Evolutionary conservation across 35 echinoderm and acorn worm genomes (phyloP).

Genomic region (Lytechinus pictus): DNA sequence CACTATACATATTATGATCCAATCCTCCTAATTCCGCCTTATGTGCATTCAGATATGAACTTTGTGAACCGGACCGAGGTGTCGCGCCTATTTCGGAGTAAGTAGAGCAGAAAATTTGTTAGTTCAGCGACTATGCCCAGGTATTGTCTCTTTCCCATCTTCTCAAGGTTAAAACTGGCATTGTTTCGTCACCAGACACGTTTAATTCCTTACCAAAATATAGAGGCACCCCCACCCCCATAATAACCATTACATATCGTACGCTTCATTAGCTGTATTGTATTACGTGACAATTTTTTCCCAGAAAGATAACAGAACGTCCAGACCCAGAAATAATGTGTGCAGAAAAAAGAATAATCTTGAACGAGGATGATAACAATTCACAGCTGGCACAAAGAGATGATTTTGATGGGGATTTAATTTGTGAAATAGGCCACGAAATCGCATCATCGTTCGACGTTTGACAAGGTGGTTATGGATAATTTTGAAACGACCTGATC

Average conservation of each 20-base stretch:
- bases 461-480: not conserved
- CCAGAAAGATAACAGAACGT: not conserved
- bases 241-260: not conserved
- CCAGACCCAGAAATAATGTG: not conserved
- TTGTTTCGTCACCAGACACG: not conserved
- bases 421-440: not conserved
- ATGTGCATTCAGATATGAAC: not conserved
- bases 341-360: not conserved
- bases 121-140: not conserved
- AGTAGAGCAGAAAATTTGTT: slow-evolving; percentile 13
- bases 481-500: not conserved
- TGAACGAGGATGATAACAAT: not conserved
- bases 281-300: not conserved
- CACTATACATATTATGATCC: too few species aligned
- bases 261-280: not conserved
- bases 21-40: not conserved
- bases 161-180: not conserved
- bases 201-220: not conserved
- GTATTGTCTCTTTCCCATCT: not conserved
- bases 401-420: not conserved
- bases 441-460: slow-evolving; percentile 10
- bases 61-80: not conserved
- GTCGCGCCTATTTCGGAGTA: not conserved
- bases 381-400: not conserved
- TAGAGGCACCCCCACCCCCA: not conserved